Base-by-base conservation (phyloP, 2,888 invertebrate species). In the Drosophila pullipes region DNA sequence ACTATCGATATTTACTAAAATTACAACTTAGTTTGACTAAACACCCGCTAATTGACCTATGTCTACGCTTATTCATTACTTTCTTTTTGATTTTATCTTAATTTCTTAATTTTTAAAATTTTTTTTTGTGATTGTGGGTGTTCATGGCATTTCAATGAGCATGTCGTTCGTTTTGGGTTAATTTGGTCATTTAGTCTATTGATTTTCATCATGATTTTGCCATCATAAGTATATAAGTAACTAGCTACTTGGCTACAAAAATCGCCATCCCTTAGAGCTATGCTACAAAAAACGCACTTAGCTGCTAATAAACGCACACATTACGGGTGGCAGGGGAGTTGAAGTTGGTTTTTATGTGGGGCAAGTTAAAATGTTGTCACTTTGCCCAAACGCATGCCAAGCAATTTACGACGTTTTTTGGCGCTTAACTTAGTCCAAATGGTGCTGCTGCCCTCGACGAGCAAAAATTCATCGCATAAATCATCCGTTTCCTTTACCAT, bases 331-430 rank as follows among this genome's bases (percentile, higher is more conserved):
- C 58, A 52, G 64, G 50, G 62, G 31, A 31, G 18, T 28, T 47
- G 4, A 39, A 33, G 59, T 6, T 25, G 50, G n/a, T 22, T 18
- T 1, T 30, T 39, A 11, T 4, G 33, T 49, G 6, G 41, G 39
- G 13, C 35, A 22, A 44, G 50, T 94, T 93, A 95, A 94, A 96
- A 95, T 57, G 96, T 96, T 92, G 96, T 96, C 89, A 96, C 95
- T 93, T 96, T 96, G 69, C 96, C 96, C 86, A 96, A 94, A 79
- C 96, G 95, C 91, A 96, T 93, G 35, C 96, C 95, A 50, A 96
- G 93, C 73, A 96, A 93, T 91, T 96, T 96, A 81, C 96, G 94
- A 92, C 96, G 95, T 92, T 96, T 96, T 93, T 96, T 95, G 54
- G 95, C 95, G 85, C 96, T 96, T 66, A 96, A 94, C 92, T 96